Base-by-base conservation (phyloP, 1,140 invertebrate species). In the Sinella curviseta region DNA sequence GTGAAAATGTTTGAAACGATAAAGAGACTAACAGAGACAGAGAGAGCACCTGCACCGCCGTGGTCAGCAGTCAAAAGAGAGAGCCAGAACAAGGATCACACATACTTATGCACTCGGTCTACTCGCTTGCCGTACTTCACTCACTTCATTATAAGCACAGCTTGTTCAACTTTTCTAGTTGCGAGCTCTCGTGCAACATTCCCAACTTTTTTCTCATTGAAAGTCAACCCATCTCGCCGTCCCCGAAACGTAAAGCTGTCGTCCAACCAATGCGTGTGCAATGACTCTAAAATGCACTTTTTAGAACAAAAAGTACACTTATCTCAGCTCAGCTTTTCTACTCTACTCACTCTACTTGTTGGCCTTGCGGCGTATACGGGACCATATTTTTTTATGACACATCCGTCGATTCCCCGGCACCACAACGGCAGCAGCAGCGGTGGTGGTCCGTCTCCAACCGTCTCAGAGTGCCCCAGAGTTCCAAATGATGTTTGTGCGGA, bases 81-180 rank as follows among this genome's bases (percentile, higher is more conserved):
- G 65, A 70, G 65, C 65, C 65, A 70, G 26, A 70, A 70, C 26
- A 82, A 85, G 89, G 76, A 84, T 77, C 34, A 89, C 8, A 48
- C 8, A 48, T 20, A 48, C 39, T 48, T 48, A 48, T 48, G 20
- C 39, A 48, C 39, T 12, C 39, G 8, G 8, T 48, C 20, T 20
- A 48, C 20, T 48, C 39, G 8, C 20, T 20, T 48, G 39, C 8
- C 8, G 20, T 48, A 8, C 39, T 12, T 48, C 39, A 48, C 39
- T 20, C 20, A 12, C 39, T 48, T 20, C 39, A 48, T 12, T 48
- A 48, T 48, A 48, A 48, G 8, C 20, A 48, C 20, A 20, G 39
- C 39, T 48, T 8, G 39, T 20, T 8, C 8, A 20, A 48, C 39
- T 48, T 20, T 48, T 20, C 8, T 48, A 48, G 39, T 48, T 48